Evolutionary conservation across 2,113 vertebrate genomes (phyloP).

Genomic region (Kryptolebias marmoratus): DNA sequence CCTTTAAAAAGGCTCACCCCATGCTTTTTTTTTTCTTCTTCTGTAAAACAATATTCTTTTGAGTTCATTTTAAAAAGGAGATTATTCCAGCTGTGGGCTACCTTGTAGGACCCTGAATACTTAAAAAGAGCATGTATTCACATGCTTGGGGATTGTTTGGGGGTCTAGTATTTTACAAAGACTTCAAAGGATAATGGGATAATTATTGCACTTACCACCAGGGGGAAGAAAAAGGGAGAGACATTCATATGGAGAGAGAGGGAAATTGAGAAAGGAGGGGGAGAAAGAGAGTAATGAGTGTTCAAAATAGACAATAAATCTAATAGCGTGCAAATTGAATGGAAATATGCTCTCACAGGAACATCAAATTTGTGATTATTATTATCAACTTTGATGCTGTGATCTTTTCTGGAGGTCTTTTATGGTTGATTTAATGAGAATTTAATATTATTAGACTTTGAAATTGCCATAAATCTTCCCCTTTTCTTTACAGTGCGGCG

Average conservation of each 20-base stretch:
- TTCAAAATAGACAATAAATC: slow-evolving; percentile 74
- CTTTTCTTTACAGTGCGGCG: not conserved
- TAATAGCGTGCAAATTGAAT: slow-evolving; percentile 71
- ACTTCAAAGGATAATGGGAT: slow-evolving; percentile 77
- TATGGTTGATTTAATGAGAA: slow-evolving; percentile 40
- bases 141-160: slow-evolving; percentile 60
- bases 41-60: slow-evolving; percentile 51
- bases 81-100: slow-evolving; percentile 55
- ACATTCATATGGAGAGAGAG: slow-evolving; percentile 31
- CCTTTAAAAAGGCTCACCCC: slow-evolving; percentile 19
- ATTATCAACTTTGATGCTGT: slow-evolving; percentile 58
- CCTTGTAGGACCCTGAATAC: slow-evolving; percentile 55
- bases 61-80: slow-evolving; percentile 44
- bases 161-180: slow-evolving; percentile 55
- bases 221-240: slow-evolving; percentile 52
- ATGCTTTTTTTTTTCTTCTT: slow-evolving; percentile 13
- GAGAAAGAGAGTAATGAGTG: slow-evolving; percentile 55
- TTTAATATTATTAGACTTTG: slow-evolving; percentile 39
- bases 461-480: slow-evolving; percentile 20
- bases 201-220: slow-evolving; percentile 75
- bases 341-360: slow-evolving; percentile 64
- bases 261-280: slow-evolving; percentile 7
- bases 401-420: slow-evolving; percentile 39
- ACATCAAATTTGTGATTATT: slow-evolving; percentile 64
- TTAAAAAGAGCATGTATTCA: slow-evolving; percentile 58